Percentiles rank a stretch among this genome's conserved stretches.
phyloP scores from a whole-genome alignment of 2,888 invertebrate genomes.

The Hanleya hanleyi region DNA sequence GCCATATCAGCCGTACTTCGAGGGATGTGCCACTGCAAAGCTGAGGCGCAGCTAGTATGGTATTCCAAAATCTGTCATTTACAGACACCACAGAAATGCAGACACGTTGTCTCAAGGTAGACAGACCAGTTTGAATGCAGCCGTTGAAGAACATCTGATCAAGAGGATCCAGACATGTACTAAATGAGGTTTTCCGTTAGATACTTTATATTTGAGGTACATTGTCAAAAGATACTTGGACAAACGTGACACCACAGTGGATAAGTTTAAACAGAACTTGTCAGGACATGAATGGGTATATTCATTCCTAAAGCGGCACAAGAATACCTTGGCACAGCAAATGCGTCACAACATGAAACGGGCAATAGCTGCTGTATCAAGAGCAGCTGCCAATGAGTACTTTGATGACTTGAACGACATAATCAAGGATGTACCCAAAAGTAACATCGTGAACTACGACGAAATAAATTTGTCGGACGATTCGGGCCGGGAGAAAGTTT shows the following conservation, averaged over 20 bases:
- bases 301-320: slow-evolving; percentile 18
- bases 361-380: not conserved
- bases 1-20: too few species aligned
- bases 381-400: not conserved
- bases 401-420: slow-evolving; percentile 9
- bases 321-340: slow-evolving; percentile 14
- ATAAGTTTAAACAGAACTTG: slow-evolving; percentile 42
- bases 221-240: slow-evolving; percentile 51
- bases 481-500: slow-evolving; percentile 51
- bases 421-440: slow-evolving; percentile 20
- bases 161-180: not conserved
- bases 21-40: too few species aligned
- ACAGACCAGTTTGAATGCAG: too few species aligned
- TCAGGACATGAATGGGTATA: slow-evolving; percentile 30
- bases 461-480: slow-evolving; percentile 68
- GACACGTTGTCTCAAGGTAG: too few species aligned
- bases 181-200: not conserved
- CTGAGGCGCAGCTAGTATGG: too few species aligned
- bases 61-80: too few species aligned
- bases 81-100: too few species aligned
- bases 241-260: slow-evolving; percentile 31
- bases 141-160: not conserved
- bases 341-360: slow-evolving; percentile 11
- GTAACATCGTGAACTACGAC: slow-evolving; percentile 63
- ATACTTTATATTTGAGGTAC: slow-evolving; percentile 31